phyloP scores from a whole-genome alignment of 1,140 invertebrate genomes.

The Campodea augens region DNA sequence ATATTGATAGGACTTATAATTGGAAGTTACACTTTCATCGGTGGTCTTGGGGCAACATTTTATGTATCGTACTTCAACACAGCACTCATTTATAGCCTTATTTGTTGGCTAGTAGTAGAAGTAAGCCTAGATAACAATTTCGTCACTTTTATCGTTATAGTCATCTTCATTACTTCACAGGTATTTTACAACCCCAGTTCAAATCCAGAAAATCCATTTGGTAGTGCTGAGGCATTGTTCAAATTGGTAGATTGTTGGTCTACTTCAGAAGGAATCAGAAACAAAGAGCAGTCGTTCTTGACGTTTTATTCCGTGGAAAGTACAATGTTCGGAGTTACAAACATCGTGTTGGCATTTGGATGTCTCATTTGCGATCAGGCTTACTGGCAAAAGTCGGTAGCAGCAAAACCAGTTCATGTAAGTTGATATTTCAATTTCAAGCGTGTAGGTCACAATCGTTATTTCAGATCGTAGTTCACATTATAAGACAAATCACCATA shows the following conservation, averaged over 20 bases:
- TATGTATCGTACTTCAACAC: slow-evolving; percentile 27
- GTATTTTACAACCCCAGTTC: slow-evolving; percentile 19
- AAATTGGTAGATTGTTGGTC: not conserved
- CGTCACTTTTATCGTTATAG: no score
- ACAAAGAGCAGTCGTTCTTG: not conserved
- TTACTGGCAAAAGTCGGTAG: slow-evolving; percentile 25
- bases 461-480: no score
- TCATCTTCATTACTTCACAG: no score
- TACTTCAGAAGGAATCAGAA: not conserved
- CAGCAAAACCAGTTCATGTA: slow-evolving; percentile 21
- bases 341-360: slow-evolving; percentile 25
- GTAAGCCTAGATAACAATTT: no score
- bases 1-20: slow-evolving; percentile 20
- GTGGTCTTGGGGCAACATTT: slow-evolving; percentile 24
- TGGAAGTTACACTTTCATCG: slow-evolving; percentile 24
- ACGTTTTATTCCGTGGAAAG: not conserved
- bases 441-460: no score
- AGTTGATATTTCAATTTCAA: no score
- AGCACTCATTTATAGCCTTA: slow-evolving; percentile 21
- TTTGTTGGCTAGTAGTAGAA: slow-evolving; percentile 20
- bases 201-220: not conserved
- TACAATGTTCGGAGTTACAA: slow-evolving; percentile 13
- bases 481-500: no score
- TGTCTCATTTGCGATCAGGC: slow-evolving; percentile 27
- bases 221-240: not conserved